Percentiles rank a stretch among this genome's conserved stretches.
phyloP scores from a whole-genome alignment of 2,113 vertebrate genomes.

The Tachysurus fulvidraco region DNA sequence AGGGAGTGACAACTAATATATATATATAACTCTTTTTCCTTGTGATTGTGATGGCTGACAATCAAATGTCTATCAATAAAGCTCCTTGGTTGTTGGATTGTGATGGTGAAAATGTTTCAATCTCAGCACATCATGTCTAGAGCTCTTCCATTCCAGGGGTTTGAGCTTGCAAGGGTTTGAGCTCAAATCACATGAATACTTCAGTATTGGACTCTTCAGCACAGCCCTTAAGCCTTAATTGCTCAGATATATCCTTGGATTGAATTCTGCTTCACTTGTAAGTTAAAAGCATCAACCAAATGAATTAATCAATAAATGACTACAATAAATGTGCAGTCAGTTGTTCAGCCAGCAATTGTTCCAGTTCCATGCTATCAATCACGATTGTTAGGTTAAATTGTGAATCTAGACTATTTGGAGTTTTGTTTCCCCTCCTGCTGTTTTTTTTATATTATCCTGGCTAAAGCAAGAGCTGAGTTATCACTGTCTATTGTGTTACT shows the following conservation, averaged over 20 bases:
- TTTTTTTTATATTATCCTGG: background rate
- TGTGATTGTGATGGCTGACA: background rate
- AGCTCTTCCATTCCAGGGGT: background rate
- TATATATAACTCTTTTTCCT: background rate
- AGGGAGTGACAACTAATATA: background rate
- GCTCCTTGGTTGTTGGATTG: background rate
- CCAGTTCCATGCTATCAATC: constrained; percentile 22
- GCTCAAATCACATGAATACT: background rate
- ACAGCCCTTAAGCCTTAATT: constrained; percentile 10
- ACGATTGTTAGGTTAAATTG: constrained; percentile 26
- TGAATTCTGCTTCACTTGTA: constrained; percentile 25
- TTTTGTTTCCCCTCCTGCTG: background rate
- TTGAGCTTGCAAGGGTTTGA: background rate
- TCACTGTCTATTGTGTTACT: background rate
- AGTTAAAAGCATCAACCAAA: constrained; percentile 34
- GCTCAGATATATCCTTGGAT: constrained; percentile 14
- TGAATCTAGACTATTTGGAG: background rate
- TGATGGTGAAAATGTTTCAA: background rate
- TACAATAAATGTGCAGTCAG: constrained; percentile 32
- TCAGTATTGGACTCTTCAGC: constrained; percentile 2
- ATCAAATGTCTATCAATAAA: background rate
- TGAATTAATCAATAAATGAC: constrained; percentile 30
- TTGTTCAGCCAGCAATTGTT: constrained; percentile 28
- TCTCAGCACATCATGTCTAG: background rate
- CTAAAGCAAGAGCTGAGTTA: background rate